Base-by-base conservation (phyloP, 1,140 invertebrate species). In the Trachymyrmex cornetzi region DNA sequence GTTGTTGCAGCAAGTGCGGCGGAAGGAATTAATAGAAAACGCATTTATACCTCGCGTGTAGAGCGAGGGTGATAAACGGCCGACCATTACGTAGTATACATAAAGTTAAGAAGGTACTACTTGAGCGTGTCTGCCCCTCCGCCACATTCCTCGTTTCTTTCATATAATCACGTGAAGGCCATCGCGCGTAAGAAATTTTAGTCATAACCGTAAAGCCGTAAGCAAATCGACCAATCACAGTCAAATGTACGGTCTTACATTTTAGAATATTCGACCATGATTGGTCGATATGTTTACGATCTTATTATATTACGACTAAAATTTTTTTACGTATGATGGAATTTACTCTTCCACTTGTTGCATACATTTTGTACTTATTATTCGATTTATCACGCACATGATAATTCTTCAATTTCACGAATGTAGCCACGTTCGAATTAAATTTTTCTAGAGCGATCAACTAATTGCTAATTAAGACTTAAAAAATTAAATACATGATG, bases 21-120 rank as follows among this genome's bases (percentile, higher is more conserved):
- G 88, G 91, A 92, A 93, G 91, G 90, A 92, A 94, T 94, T 92
- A 93, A 92, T 93, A 93, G 92, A 93, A 93, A 93, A 93, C 87
- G 82, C 89, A 92, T 92, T 94, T 92, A 91, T 93, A 94, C 93
- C 92, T 93, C 74, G 89, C 91, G 90, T 91, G 91, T 90, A 88
- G 61, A 50, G 87, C 90, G 86, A 90, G 91, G 72, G 88, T 94
- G 92, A 94, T 94, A 93, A 94, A 94, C 91, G 89, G 81, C 74
- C 81, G 89, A 22, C 55, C 79, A 87, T 82, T 79, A 89, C 66
- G 14, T 55, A 66, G 84, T 63, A 27, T 80, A 84, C 74, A 89
- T 89, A 89, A 89, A 90, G 79, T 61, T 90, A 84, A 80, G 55
- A 59, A 84, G 27, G 48, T 27, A 81, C 14, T 71, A 57, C 30